Percentiles rank a stretch among this genome's conserved stretches.
These are phyloP conservation scores for Scalopus aquaticus DNA, from an alignment of 2,113 vertebrate species.

Conservation along the genomic window DNA sequence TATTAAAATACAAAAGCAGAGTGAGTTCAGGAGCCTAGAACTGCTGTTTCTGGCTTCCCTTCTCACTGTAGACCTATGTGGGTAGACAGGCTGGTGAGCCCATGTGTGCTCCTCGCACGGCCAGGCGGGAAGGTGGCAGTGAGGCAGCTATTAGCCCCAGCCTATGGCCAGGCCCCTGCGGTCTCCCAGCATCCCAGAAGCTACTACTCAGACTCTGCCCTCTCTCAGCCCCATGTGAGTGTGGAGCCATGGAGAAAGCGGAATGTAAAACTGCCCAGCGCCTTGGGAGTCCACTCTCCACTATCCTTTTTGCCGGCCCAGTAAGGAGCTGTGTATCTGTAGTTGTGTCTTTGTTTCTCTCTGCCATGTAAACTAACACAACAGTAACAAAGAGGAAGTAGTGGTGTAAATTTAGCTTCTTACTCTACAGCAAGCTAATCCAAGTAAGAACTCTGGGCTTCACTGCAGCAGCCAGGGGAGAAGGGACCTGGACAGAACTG, in stretches of 20 bases:
- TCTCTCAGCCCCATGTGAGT: not conserved
- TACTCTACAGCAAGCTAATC: not conserved
- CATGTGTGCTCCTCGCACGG: not conserved
- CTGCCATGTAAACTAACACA: not conserved
- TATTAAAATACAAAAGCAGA: not conserved
- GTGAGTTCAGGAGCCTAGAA: not conserved
- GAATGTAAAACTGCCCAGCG: not conserved
- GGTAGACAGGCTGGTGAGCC: not conserved
- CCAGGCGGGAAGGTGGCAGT: not conserved
- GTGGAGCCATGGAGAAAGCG: not conserved
- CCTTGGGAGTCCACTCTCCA: not conserved
- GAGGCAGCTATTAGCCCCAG: not conserved
- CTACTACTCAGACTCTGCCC: not conserved
- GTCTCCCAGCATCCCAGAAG: not conserved
- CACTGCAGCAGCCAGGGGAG: not conserved
- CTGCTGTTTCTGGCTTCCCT: not conserved
- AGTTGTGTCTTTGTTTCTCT: not conserved
- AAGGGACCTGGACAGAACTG: not conserved
- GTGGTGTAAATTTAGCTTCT: fast-evolving
- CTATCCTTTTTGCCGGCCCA: not conserved
- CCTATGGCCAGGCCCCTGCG: not conserved
- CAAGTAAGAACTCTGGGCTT: not conserved
- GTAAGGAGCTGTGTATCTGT: not conserved
- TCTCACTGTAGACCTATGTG: not conserved
- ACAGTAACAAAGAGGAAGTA: not conserved